A percentile compares a stretch with the other conserved stretches of the same genome.
Conservation (phyloP, 2,113 vertebrate species). For the Ellobius talpinus region DNA sequence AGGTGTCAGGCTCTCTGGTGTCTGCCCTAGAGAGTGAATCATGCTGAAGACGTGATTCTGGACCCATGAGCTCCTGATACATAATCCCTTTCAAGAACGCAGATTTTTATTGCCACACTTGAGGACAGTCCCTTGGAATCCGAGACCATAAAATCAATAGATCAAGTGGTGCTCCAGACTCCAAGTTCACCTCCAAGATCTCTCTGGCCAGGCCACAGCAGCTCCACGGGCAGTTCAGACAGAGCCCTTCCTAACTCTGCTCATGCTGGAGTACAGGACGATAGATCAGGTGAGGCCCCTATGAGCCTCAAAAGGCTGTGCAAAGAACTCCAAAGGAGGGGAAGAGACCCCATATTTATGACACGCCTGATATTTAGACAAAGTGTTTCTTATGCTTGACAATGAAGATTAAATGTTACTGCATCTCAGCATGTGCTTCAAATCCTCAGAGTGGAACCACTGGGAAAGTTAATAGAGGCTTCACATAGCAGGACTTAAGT, state of each 20-base stretch:
- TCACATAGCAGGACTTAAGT: conserved; percentile 77
- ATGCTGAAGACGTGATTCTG: conserved; percentile 68
- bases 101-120: conserved; percentile 77
- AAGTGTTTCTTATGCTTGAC: conserved; percentile 82
- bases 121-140: conserved; percentile 73
- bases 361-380: conserved; percentile 78
- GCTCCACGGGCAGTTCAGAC: fast-evolving
- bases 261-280: background rate
- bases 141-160: conserved; percentile 62
- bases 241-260: background rate
- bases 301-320: background rate
- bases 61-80: conserved; percentile 32
- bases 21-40: conserved; percentile 55
- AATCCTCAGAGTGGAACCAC: conserved; percentile 79
- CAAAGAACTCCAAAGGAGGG: background rate
- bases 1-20: background rate
- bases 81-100: conserved; percentile 79
- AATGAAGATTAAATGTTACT: conserved; percentile 82
- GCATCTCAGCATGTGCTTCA: conserved; percentile 75
- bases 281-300: background rate
- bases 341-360: background rate
- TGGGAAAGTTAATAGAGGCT: conserved; percentile 82
- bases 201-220: background rate
- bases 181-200: conserved; percentile 60
- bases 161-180: background rate